Evolutionary conservation across 2,888 invertebrate genomes (phyloP).

Genomic region (Saturnia japonica): DNA sequence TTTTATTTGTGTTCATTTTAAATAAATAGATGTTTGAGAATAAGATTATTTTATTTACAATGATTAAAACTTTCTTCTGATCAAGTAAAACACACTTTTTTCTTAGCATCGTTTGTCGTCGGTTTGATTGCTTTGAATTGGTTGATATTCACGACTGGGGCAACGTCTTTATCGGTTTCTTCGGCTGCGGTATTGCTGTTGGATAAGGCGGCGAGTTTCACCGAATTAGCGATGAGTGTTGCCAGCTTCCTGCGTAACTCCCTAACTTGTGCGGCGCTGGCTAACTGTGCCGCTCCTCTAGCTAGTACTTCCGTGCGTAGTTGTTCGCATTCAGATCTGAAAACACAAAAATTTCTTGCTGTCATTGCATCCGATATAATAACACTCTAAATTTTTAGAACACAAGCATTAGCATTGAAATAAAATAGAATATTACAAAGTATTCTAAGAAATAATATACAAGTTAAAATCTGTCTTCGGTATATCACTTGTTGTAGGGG

Average conservation of each 20-base stretch:
- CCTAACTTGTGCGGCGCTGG: slow-evolving; percentile 62
- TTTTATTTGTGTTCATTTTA: background rate
- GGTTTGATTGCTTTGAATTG: slow-evolving; percentile 38
- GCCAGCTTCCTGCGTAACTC: slow-evolving; percentile 66
- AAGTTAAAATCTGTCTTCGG: no score
- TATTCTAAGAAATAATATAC: no score
- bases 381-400: no score
- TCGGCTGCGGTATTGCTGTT: slow-evolving; percentile 27
- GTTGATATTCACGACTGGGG: slow-evolving; percentile 32
- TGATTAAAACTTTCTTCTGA: background rate
- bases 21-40: background rate
- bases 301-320: slow-evolving; percentile 63
- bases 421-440: no score
- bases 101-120: slow-evolving; percentile 60
- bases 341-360: slow-evolving; percentile 19
- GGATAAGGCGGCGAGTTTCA: slow-evolving; percentile 22
- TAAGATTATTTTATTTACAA: background rate
- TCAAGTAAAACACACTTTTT: slow-evolving; percentile 72
- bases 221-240: slow-evolving; percentile 33
- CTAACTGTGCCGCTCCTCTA: slow-evolving; percentile 65
- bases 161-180: slow-evolving; percentile 40
- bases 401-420: no score
- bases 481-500: no score
- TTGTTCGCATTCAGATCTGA: slow-evolving; percentile 63
- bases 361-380: background rate